Conservation (phyloP, 2,888 invertebrate genomes). For the Cryptus viduatorius region DNA sequence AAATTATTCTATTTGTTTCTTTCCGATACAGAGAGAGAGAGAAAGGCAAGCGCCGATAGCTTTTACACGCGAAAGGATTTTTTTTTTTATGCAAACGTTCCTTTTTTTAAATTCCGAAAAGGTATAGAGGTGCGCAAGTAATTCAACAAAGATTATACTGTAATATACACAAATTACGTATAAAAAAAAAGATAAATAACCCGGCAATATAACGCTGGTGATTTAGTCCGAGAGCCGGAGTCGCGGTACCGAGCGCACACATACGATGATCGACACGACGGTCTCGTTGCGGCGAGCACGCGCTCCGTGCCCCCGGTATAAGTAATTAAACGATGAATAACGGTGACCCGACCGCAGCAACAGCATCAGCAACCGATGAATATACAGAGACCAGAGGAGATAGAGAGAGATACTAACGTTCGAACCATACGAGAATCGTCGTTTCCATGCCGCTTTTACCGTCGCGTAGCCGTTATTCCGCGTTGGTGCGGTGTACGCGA, state of each 20-base stretch:
- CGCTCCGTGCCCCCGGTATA: background rate
- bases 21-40: no score
- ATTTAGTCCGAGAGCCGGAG: background rate
- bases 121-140: background rate
- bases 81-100: no score
- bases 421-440: background rate
- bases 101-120: background rate
- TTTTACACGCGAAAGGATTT: no score
- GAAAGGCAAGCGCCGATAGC: no score
- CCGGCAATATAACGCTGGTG: background rate
- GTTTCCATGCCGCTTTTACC: background rate
- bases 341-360: constrained; percentile 18
- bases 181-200: background rate
- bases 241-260: background rate
- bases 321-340: constrained; percentile 42
- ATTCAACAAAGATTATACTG: background rate
- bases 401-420: background rate
- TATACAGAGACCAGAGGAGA: background rate
- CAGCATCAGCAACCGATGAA: constrained; percentile 19
- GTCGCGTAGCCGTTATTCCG: background rate
- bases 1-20: no score
- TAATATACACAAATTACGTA: background rate
- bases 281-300: constrained; percentile 20
- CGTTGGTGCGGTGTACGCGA: background rate
- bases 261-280: background rate